A percentile compares a stretch with the other conserved stretches of the same genome.
These are phyloP conservation scores for Drosophila kanekoi DNA, from an alignment of 2,888 invertebrate genomes.

Conservation along the genomic window DNA sequence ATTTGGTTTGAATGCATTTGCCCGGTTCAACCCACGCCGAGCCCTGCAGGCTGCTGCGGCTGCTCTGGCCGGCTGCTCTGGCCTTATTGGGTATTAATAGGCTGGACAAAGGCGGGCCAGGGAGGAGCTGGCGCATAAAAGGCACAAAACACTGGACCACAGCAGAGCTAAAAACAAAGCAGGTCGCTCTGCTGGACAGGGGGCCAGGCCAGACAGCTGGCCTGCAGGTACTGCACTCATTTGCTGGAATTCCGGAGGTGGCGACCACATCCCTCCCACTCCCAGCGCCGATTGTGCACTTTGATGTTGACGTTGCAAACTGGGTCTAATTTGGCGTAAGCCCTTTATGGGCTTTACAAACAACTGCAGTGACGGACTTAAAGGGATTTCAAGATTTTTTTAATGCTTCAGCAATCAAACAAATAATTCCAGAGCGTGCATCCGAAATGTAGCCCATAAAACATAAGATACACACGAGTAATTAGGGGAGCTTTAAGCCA, in stretches of 20 bases:
- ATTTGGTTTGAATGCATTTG: constrained; percentile 70
- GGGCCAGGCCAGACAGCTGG: constrained; percentile 18
- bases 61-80: constrained; percentile 33
- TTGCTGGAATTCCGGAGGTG: constrained; percentile 16
- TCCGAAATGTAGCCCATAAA: background rate
- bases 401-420: constrained; percentile 44
- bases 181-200: constrained; percentile 21
- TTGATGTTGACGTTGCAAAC: constrained; percentile 70
- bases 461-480: background rate
- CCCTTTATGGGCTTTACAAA: constrained; percentile 37
- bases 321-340: constrained; percentile 67
- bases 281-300: constrained; percentile 46
- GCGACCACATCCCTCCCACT: constrained; percentile 18
- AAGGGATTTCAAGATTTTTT: constrained; percentile 30
- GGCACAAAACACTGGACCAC: constrained; percentile 6
- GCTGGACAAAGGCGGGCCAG: constrained; percentile 3
- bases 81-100: constrained; percentile 42
- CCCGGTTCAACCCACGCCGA: constrained; percentile 5
- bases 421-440: constrained; percentile 13
- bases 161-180: constrained; percentile 44
- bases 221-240: constrained; percentile 28
- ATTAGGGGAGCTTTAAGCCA: background rate
- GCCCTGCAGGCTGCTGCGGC: constrained; percentile 15
- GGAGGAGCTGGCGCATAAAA: constrained; percentile 1
- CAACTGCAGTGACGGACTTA: constrained; percentile 49